Evolutionary conservation across 2,888 invertebrate species (phyloP).

Genomic region (Bellardia pandia): DNA sequence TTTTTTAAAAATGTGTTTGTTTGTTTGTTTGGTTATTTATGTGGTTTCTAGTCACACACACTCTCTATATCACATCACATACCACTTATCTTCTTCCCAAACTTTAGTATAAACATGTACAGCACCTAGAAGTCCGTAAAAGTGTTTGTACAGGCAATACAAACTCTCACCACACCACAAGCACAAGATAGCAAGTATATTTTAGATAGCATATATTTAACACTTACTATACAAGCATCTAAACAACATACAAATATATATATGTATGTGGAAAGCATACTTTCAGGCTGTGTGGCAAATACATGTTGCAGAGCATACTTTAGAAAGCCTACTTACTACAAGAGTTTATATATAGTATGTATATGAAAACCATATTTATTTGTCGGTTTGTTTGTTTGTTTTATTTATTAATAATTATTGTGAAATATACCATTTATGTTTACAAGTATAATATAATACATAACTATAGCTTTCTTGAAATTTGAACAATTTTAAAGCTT

Average conservation of each 20-base stretch:
- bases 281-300: background rate
- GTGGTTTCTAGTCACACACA: conserved; percentile 29
- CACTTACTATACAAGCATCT: background rate
- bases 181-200: background rate
- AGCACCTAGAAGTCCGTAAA: conserved; percentile 1
- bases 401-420: background rate
- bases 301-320: background rate
- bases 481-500: background rate
- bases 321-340: too few relatives aligned
- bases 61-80: background rate
- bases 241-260: background rate
- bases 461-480: background rate
- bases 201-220: background rate
- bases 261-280: background rate
- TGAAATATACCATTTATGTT: background rate
- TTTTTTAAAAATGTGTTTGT: background rate
- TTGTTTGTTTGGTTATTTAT: conserved; percentile 21
- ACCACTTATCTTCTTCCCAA: background rate
- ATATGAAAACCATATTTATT: background rate
- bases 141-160: conserved; percentile 16
- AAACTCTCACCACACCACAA: background rate
- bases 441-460: background rate
- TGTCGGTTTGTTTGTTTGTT: background rate
- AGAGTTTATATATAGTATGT: too few relatives aligned
- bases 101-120: background rate